Evolutionary conservation across 2,888 invertebrate genomes (phyloP).

Genomic region (Pammene aurita): DNA sequence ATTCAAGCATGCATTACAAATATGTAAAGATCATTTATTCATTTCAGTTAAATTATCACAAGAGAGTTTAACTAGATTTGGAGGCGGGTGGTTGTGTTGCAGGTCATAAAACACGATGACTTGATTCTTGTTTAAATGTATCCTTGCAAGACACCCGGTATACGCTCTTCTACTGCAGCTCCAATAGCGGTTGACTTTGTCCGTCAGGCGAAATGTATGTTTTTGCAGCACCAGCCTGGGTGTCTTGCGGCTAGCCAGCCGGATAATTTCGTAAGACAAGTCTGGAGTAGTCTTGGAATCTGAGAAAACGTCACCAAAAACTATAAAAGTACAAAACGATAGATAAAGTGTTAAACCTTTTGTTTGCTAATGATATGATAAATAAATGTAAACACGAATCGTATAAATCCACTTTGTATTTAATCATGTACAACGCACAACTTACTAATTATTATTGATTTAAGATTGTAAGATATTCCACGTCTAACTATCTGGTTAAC

Average conservation of each 20-base stretch:
- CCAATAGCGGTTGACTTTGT: conserved; percentile 60
- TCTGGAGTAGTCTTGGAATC: conserved; percentile 40
- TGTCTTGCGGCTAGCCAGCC: conserved; percentile 47
- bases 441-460: background rate
- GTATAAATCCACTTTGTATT: background rate
- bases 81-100: conserved; percentile 59
- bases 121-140: conserved; percentile 56
- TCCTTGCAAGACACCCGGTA: conserved; percentile 56
- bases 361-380: background rate
- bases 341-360: too few species aligned
- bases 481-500: too few species aligned
- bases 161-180: conserved; percentile 60
- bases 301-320: background rate
- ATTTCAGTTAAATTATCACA: background rate
- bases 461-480: background rate
- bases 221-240: conserved; percentile 49
- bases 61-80: conserved; percentile 21
- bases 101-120: conserved; percentile 51
- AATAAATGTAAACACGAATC: background rate
- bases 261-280: conserved; percentile 49
- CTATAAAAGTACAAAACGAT: too few species aligned
- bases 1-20: background rate
- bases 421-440: background rate
- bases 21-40: background rate
- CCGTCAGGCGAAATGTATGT: conserved; percentile 59